Conservation (phyloP, 2,113 vertebrate genomes). For the Urocolius indicus region DNA sequence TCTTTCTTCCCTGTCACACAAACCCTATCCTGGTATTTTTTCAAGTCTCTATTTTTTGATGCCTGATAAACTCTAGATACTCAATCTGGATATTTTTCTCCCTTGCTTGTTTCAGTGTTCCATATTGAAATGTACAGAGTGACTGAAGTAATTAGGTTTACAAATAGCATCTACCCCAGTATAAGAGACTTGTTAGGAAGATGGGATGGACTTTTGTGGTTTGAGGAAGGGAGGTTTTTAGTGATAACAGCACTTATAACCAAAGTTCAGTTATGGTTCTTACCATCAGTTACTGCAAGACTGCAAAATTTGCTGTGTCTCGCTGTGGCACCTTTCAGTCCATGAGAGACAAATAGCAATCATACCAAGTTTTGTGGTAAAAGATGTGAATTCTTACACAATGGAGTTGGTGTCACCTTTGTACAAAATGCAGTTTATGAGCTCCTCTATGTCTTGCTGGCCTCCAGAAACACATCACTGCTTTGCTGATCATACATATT, state of each 20-base stretch:
- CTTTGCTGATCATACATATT: background rate
- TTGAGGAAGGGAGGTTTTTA: background rate
- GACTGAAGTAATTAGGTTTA: background rate
- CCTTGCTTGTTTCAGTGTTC: background rate
- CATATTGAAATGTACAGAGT: background rate
- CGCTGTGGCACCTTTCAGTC: background rate
- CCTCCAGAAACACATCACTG: constrained; percentile 23
- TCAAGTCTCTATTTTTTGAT: background rate
- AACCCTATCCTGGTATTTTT: constrained; percentile 3
- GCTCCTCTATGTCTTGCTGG: constrained; percentile 18
- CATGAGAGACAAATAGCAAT: background rate
- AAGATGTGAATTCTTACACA: background rate
- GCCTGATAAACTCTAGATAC: background rate
- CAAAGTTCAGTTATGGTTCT: background rate
- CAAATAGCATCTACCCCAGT: background rate
- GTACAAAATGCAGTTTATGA: constrained; percentile 50
- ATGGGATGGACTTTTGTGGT: background rate
- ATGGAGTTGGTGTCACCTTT: constrained; percentile 48
- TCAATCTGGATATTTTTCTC: background rate
- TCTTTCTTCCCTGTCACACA: background rate
- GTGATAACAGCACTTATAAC: background rate
- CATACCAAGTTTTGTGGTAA: background rate
- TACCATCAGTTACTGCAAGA: background rate
- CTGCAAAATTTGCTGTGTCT: background rate
- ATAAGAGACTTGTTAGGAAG: background rate